Evolutionary conservation across 2,888 invertebrate genomes (phyloP).

Genomic region (Leptura quadrifasciata): DNA sequence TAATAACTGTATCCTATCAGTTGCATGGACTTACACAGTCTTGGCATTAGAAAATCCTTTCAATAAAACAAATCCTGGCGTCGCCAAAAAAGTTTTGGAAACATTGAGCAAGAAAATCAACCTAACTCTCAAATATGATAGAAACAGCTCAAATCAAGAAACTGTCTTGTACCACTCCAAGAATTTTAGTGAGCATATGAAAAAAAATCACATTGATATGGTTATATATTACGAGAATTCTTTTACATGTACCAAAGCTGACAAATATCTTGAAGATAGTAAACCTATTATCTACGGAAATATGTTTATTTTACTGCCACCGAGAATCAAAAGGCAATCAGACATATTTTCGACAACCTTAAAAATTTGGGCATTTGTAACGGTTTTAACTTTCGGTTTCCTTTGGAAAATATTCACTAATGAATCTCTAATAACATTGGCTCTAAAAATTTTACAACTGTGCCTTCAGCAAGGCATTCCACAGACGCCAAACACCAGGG

Average conservation of each 20-base stretch:
- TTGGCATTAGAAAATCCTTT: not conserved
- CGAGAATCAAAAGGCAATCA: not conserved
- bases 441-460: not conserved
- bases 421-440: not conserved
- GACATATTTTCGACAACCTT: not conserved
- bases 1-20: not conserved
- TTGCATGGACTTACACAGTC: not conserved
- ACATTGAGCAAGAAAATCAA: not conserved
- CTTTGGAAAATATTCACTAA: not conserved
- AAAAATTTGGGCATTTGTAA: not conserved
- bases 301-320: not conserved
- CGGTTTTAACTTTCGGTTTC: not conserved
- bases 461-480: not conserved
- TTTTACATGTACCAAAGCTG: not conserved
- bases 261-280: not conserved
- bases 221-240: not conserved
- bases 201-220: not conserved
- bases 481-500: not conserved
- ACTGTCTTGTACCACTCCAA: not conserved
- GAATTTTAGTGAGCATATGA: not conserved
- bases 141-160: too few relatives aligned
- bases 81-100: not conserved
- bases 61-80: slow-evolving; percentile 10
- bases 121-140: too few relatives aligned
- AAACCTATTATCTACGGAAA: not conserved